These are phyloP conservation scores for Oryctes rhinoceros DNA, from an alignment of 1,140 invertebrate genomes.

Conservation along the genomic window DNA sequence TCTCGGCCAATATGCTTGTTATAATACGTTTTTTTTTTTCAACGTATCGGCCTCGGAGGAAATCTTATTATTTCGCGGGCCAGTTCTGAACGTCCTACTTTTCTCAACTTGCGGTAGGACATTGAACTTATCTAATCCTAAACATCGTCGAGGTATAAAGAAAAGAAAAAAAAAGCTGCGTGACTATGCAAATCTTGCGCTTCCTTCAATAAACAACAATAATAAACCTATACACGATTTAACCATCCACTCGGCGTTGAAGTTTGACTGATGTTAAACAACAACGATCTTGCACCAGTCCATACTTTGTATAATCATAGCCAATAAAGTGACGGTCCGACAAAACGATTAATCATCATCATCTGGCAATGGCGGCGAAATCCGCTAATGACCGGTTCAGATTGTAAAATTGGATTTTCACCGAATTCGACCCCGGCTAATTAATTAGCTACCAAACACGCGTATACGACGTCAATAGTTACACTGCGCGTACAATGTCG, in stretches of 20 bases:
- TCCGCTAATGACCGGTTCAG: slow-evolving; percentile 20
- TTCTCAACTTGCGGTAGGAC: no score
- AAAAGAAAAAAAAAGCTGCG: no score
- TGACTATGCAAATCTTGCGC: background rate
- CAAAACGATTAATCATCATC: slow-evolving; percentile 16
- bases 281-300: background rate
- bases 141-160: no score
- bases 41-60: no score
- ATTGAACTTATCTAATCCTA: no score
- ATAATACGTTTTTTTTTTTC: no score
- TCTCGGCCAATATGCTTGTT: no score
- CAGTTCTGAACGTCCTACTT: no score
- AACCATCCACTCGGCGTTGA: background rate
- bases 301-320: slow-evolving; percentile 14
- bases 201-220: background rate
- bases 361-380: slow-evolving; percentile 12
- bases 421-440: background rate
- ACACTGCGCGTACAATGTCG: background rate
- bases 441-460: slow-evolving; percentile 1
- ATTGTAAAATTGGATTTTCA: slow-evolving; percentile 19
- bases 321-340: background rate
- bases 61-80: no score
- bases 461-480: background rate
- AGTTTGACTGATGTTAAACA: slow-evolving; percentile 9
- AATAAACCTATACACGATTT: background rate